phyloP scores from a whole-genome alignment of 2,797 vertebrate genomes.

The Poecilia velifera region DNA sequence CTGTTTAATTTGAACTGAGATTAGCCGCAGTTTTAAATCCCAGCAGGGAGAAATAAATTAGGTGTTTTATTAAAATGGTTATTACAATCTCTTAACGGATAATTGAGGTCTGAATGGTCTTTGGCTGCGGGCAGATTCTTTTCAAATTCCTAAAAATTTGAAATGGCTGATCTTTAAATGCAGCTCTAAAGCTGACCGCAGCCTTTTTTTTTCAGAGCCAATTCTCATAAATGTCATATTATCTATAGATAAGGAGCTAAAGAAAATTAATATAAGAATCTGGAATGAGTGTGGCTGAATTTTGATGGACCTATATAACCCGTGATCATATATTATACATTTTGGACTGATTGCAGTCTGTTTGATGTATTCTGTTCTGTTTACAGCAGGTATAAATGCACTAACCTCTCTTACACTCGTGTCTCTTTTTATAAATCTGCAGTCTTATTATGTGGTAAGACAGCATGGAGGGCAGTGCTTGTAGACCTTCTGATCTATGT shows the following conservation, averaged over 20 bases:
- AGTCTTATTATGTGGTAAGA: not conserved
- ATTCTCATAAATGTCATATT: not conserved
- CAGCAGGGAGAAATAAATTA: not conserved
- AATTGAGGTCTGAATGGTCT: not conserved
- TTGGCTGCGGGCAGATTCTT: not conserved
- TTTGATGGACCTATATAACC: not conserved
- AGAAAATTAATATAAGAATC: not conserved
- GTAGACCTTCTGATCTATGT: not conserved
- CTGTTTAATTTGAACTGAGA: constrained; percentile 1
- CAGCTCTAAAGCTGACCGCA: not conserved
- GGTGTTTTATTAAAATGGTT: not conserved
- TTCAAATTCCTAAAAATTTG: not conserved
- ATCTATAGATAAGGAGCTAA: not conserved
- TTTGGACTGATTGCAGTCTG: not conserved
- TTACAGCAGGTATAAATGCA: not conserved
- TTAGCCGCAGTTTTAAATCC: not conserved
- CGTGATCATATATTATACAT: not conserved
- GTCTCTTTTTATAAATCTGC: not conserved
- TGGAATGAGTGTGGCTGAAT: not conserved
- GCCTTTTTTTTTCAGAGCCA: no score
- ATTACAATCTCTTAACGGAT: not conserved
- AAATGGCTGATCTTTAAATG: not conserved
- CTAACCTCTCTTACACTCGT: not conserved
- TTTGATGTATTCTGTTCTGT: not conserved
- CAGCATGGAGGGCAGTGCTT: not conserved